Percentiles rank a stretch among this genome's conserved stretches.
Conservation (phyloP, 2,888 invertebrate genomes). For the Carpatolechia fugitivella region DNA sequence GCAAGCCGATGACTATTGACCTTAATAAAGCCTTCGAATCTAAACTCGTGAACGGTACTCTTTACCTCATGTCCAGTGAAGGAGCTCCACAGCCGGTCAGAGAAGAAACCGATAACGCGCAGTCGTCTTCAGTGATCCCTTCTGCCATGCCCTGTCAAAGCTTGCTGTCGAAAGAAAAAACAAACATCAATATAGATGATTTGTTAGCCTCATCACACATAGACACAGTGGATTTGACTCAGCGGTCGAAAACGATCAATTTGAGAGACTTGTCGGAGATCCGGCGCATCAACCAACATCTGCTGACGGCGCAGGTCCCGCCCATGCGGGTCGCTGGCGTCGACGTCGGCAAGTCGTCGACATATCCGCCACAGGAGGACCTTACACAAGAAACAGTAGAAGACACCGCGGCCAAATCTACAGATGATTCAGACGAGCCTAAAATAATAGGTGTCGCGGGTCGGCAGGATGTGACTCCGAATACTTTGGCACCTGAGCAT, state of each 20-base stretch:
- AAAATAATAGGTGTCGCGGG: background rate
- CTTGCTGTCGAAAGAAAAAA: conserved; percentile 21
- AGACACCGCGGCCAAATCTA: background rate
- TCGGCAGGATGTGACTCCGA: background rate
- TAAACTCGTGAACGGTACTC: conserved; percentile 49
- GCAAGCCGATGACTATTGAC: conserved; percentile 63
- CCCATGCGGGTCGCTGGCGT: conserved; percentile 35
- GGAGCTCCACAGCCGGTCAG: conserved; percentile 6
- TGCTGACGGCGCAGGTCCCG: conserved; percentile 57
- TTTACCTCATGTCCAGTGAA: conserved; percentile 42
- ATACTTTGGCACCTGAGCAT: background rate
- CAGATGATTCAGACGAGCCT: background rate
- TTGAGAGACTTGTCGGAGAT: conserved; percentile 55
- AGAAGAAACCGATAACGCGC: conserved; percentile 15
- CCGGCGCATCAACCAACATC: conserved; percentile 52
- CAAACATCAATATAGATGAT: background rate
- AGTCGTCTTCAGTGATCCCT: conserved; percentile 38
- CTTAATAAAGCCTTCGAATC: conserved; percentile 59
- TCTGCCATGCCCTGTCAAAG: conserved; percentile 48
- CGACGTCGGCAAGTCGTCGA: background rate
- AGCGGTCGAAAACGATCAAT: conserved; percentile 52
- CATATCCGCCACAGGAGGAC: background rate
- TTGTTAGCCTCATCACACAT: background rate
- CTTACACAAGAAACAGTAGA: conserved; percentile 1
- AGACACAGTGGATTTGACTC: conserved; percentile 21